Conservation (phyloP, 53 echinoderm and acorn worm species). For the Apostichopus leukothele region DNA sequence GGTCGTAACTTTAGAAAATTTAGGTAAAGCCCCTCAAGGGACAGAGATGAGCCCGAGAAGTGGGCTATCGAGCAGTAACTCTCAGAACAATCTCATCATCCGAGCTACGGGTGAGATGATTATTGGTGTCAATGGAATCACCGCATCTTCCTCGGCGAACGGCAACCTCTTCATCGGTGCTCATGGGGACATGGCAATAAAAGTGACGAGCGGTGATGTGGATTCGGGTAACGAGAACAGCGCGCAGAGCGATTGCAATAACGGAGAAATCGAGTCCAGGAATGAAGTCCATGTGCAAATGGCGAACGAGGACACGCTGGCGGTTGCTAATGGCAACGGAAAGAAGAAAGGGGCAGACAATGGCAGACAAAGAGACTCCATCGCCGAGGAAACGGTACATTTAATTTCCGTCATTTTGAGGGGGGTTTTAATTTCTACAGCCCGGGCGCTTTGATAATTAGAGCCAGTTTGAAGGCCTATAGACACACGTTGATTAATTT, state of each 20-base stretch:
- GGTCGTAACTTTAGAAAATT: slow-evolving; percentile 34
- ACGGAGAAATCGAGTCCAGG: slow-evolving; percentile 28
- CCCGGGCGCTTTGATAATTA: no score
- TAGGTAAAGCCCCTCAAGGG: neutral
- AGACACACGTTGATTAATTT: no score
- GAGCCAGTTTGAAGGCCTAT: no score
- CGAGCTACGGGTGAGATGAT: slow-evolving; percentile 49
- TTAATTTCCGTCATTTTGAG: neutral
- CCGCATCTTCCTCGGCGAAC: slow-evolving; percentile 28
- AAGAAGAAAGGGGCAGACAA: neutral
- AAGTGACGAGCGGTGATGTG: slow-evolving; percentile 14
- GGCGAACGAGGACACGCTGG: slow-evolving; percentile 24
- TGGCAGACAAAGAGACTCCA: neutral
- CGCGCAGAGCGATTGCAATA: slow-evolving; percentile 25
- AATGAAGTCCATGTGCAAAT: slow-evolving; percentile 30
- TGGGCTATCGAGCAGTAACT: slow-evolving; percentile 40
- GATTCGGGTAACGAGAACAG: slow-evolving; percentile 25
- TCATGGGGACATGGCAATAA: slow-evolving; percentile 50
- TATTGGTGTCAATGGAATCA: slow-evolving; percentile 47
- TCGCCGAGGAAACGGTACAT: neutral
- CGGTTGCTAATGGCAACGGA: slow-evolving; percentile 27
- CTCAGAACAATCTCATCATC: slow-evolving; percentile 45
- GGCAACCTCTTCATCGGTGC: slow-evolving; percentile 50
- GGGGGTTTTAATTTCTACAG: neutral
- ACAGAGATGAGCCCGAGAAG: slow-evolving; percentile 13